Evolutionary conservation across 2,888 invertebrate species (phyloP), one percentile per base, ranked within the genome.

Genomic region (Ctenicera cuprea): DNA sequence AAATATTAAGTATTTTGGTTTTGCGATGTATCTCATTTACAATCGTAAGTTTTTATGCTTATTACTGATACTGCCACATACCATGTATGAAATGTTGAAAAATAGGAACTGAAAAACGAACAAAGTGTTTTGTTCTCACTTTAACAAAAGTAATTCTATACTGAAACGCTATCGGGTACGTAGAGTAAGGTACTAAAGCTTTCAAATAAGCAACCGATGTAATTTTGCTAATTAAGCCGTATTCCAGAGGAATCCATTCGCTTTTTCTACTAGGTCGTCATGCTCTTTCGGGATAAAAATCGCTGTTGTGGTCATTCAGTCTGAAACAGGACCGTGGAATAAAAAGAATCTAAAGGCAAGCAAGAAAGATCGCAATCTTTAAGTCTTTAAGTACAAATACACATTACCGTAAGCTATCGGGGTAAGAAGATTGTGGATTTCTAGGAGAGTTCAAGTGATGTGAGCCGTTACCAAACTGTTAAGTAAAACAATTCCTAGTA

Each of bases 301-400:
- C 69, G 69, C 41, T 69, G 57, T 69, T 59, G 69, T 59, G 69
- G 69, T 62, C 62, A 62, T 62, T 62, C 45, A 62, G 62, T 62
- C 20, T 38, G 62, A 59, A 62, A 14, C 22, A 69, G 69, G 20
- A 59, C 43, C 16, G 43, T 48, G 33, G 69, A 62, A 69, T 62
- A 69, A 69, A 62, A 48, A 61, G 59, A 61, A 52, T 45, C 37
- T 37, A 30, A 62, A 38, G 11, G 41, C 50, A 62, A 62, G 59
- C 20, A 62, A 69, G 68, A 68, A 41, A 68, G 69, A 69, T 69
- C 22, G 50, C 69, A 62, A 69, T 69, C 52, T 69, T 11, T 43
- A 61, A 62, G 69, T 69, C 52, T 69, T 69, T 69, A 69, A 69
- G 69, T 69, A 69, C 59, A 62, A 69, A 69, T 69, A 69, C 62